Conservation (phyloP, 1,140 invertebrate genomes). For the Temnothorax curvispinosus region DNA sequence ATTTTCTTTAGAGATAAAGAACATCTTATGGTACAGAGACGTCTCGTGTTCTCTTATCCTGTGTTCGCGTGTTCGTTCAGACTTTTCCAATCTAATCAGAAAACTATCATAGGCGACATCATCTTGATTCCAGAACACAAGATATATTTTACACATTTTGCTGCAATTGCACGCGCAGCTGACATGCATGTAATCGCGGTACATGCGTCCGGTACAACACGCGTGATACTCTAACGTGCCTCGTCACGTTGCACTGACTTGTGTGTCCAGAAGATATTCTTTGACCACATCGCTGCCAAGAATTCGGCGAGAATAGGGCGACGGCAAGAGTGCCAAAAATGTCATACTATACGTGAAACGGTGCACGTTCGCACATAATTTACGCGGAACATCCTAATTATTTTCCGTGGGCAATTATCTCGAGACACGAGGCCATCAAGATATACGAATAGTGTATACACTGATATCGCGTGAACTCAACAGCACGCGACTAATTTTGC, state of each 20-base stretch:
- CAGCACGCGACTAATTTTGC: neutral
- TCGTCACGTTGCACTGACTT: constrained; percentile 29
- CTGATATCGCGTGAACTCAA: neutral
- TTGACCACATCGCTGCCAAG: constrained; percentile 43
- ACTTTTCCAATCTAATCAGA: neutral
- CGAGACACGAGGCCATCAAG: neutral
- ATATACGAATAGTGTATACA: neutral
- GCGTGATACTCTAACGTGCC: neutral
- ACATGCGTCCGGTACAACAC: neutral
- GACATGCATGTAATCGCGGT: neutral
- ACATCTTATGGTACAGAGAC: neutral
- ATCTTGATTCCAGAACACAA: neutral
- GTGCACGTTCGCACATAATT: constrained; percentile 15
- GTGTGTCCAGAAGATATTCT: constrained; percentile 29
- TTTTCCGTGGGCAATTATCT: neutral
- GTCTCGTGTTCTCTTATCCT: neutral
- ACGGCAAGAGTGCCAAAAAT: constrained; percentile 37
- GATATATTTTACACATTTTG: neutral
- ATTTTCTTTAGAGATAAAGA: neutral
- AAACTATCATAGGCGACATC: neutral
- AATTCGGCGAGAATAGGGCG: constrained; percentile 55
- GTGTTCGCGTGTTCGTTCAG: neutral
- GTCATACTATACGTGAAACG: constrained; percentile 17
- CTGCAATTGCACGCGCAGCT: neutral
- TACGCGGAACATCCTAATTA: constrained; percentile 12